These are phyloP conservation scores for Meteorus cinctellus DNA, from an alignment of 2,888 invertebrate genomes.

Conservation along the genomic window DNA sequence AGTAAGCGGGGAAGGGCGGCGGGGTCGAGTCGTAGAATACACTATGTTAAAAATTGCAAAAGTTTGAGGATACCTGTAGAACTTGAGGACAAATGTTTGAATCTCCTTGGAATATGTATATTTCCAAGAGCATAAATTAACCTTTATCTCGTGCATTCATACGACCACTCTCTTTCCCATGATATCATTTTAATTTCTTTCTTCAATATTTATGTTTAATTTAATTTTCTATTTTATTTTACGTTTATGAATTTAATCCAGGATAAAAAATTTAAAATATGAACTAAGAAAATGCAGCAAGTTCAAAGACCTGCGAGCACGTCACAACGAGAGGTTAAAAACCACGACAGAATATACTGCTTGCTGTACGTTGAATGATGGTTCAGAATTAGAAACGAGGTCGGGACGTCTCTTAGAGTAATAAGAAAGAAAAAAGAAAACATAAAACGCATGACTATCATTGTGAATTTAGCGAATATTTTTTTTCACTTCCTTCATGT, in stretches of 20 bases:
- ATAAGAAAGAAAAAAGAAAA: background rate
- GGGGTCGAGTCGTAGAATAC: background rate
- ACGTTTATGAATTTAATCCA: background rate
- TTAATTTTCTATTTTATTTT: background rate
- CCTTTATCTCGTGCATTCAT: background rate
- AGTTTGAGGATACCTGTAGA: slow-evolving; percentile 12
- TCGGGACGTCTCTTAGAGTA: slow-evolving; percentile 15
- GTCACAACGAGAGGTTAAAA: slow-evolving; percentile 14
- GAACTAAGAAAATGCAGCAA: slow-evolving; percentile 5
- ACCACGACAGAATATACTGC: background rate
- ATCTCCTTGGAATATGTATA: background rate
- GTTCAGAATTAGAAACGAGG: slow-evolving; percentile 39
- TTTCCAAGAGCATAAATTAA: background rate
- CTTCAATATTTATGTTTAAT: background rate
- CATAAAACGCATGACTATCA: background rate
- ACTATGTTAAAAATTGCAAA: slow-evolving; percentile 26
- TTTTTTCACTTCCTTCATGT: background rate
- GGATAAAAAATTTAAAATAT: background rate
- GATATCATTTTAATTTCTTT: background rate
- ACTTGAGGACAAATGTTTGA: slow-evolving; percentile 14
- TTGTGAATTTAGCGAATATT: slow-evolving; percentile 8
- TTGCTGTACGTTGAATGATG: slow-evolving; percentile 34
- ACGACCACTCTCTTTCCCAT: slow-evolving; percentile 3
- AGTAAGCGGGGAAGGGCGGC: background rate
- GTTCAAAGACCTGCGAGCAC: slow-evolving; percentile 11